Conservation (phyloP, 2,888 invertebrate genomes). For the Chymomyza procnemis region DNA sequence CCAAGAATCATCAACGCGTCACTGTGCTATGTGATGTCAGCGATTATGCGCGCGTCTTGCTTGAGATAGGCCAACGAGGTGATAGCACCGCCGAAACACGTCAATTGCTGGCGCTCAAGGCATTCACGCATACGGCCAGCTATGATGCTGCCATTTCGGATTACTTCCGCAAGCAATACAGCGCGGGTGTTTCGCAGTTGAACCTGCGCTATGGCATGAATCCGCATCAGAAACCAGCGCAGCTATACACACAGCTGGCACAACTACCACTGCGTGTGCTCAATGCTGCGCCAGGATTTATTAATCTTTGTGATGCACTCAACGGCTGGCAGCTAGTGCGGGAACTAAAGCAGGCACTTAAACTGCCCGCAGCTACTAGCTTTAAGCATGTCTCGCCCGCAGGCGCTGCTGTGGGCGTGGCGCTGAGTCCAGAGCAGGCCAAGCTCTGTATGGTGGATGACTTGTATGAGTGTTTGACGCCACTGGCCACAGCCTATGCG, state of each 20-base stretch:
- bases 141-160: conserved; percentile 97
- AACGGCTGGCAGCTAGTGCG: conserved; percentile 98
- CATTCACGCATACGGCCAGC: conserved; percentile 96
- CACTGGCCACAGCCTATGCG: conserved; percentile 94
- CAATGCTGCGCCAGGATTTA: conserved; percentile 97
- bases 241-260: conserved; percentile 89
- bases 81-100: conserved; percentile 84
- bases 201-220: conserved; percentile 97
- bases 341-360: conserved; percentile 89
- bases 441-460: conserved; percentile 96
- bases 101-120: conserved; percentile 90
- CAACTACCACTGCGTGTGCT: conserved; percentile 91
- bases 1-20: conserved; percentile 97
- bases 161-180: conserved; percentile 95
- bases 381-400: conserved; percentile 99
- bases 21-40: conserved; percentile 94
- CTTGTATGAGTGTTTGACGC: conserved; percentile 85
- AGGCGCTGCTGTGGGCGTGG: conserved; percentile 94
- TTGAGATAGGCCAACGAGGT: conserved; percentile 84
- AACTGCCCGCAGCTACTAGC: conserved; percentile 94
- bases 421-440: conserved; percentile 87
- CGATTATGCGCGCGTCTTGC: conserved; percentile 89
- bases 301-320: conserved; percentile 97
- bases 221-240: conserved; percentile 98
- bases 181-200: conserved; percentile 87